Evolutionary conservation across 2,797 vertebrate species (phyloP).

Genomic region (Amazonetta brasiliensis): DNA sequence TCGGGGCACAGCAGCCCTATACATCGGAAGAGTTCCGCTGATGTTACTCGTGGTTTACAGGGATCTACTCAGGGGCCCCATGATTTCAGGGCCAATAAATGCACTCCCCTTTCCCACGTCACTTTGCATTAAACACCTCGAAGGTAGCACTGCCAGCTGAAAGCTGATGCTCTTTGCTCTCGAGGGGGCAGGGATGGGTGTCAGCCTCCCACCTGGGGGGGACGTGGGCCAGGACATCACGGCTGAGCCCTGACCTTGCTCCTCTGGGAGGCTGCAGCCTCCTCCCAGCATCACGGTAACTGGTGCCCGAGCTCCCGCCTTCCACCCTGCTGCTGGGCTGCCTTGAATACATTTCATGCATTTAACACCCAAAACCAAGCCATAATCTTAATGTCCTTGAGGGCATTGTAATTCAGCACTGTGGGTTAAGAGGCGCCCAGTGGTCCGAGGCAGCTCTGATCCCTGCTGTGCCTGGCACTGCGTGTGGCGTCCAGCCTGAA

Average conservation of each 20-base stretch:
- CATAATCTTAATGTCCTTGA: rapidly evolving
- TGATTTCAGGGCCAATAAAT: too few species aligned
- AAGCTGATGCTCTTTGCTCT: not conserved
- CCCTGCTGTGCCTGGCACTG: rapidly evolving
- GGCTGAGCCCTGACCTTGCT: too few species aligned
- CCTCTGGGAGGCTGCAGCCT: too few species aligned
- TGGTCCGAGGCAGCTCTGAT: rapidly evolving
- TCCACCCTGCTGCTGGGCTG: not conserved
- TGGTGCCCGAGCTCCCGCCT: rapidly evolving
- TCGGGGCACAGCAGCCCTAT: not conserved
- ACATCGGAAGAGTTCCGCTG: not conserved
- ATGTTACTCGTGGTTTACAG: too few species aligned
- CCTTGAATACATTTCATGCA: not conserved
- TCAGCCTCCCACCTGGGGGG: not conserved
- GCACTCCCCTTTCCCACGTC: rapidly evolving
- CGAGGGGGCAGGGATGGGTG: rapidly evolving
- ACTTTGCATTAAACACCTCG: not conserved
- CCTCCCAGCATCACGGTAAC: too few species aligned
- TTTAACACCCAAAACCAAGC: not conserved
- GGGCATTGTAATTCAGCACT: not conserved
- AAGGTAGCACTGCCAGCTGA: not conserved
- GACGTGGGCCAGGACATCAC: too few species aligned
- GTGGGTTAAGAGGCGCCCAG: not conserved
- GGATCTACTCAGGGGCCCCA: too few species aligned
- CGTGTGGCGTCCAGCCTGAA: rapidly evolving